Evolutionary conservation across 1,140 invertebrate genomes (phyloP).

Genomic region (Schlechtendalia chinensis): DNA sequence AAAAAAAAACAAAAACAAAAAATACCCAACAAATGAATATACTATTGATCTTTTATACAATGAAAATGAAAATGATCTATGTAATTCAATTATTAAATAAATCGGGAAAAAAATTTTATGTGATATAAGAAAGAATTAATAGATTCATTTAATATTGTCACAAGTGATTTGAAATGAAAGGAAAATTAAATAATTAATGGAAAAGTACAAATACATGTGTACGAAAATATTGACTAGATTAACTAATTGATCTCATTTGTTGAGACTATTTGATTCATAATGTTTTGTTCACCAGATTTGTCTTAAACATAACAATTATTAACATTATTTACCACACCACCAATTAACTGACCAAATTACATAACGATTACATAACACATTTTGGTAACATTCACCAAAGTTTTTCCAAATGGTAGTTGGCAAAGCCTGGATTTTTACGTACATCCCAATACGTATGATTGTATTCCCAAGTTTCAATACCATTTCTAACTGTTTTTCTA

Average conservation of each 20-base stretch:
- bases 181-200: conserved; percentile 33
- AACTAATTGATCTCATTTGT: conserved; percentile 32
- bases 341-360: neutral
- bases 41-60: neutral
- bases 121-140: neutral
- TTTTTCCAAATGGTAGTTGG: conserved; percentile 60
- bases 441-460: conserved; percentile 63
- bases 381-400: conserved; percentile 58
- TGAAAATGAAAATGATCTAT: neutral
- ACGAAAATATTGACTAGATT: conserved; percentile 46
- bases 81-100: neutral
- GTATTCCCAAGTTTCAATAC: conserved; percentile 66
- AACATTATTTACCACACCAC: conserved; percentile 20
- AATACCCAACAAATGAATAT: neutral
- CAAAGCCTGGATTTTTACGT: conserved; percentile 63
- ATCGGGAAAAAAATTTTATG: neutral
- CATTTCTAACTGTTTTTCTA: conserved; percentile 55
- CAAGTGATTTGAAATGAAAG: conserved; percentile 31
- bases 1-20: conserved; percentile 13
- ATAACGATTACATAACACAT: neutral
- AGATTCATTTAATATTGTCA: neutral
- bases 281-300: conserved; percentile 40
- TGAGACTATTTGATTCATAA: conserved; percentile 32
- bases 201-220: conserved; percentile 29
- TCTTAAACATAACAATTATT: neutral